phyloP scores from a whole-genome alignment of 2,888 invertebrate genomes.

The Drepanosiphum platanoidis region DNA sequence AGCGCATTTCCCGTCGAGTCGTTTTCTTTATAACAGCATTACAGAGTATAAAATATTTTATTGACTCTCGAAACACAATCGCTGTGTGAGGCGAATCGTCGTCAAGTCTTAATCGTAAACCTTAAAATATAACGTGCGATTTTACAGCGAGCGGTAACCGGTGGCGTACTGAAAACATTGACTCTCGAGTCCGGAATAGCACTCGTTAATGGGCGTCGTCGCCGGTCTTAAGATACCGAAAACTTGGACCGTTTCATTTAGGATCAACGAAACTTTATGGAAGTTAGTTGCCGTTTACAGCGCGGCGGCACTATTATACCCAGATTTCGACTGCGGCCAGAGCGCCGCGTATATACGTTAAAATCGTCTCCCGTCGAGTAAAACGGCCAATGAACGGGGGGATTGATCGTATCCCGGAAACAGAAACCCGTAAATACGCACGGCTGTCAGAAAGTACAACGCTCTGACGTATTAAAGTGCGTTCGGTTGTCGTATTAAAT shows the following conservation, averaged over 20 bases:
- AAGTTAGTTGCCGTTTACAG: constrained; percentile 38
- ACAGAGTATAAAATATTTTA: neutral
- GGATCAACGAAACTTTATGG: constrained; percentile 35
- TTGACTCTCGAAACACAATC: neutral
- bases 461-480: neutral
- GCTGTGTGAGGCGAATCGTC: neutral
- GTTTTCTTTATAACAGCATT: neutral
- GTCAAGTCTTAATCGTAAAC: neutral
- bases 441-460: neutral
- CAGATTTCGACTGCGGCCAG: neutral
- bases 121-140: neutral
- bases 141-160: neutral
- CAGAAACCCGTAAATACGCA: neutral
- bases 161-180: neutral
- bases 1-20: neutral
- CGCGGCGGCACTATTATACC: constrained; percentile 10
- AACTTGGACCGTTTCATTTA: constrained; percentile 40
- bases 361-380: constrained; percentile 7
- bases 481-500: neutral
- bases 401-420: neutral
- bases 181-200: constrained; percentile 29
- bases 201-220: constrained; percentile 47
- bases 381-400: constrained; percentile 15
- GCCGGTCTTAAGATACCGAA: constrained; percentile 40
- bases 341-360: constrained; percentile 11